Evolutionary conservation across 2,888 invertebrate species (phyloP), one percentile per base, ranked within the genome.

Genomic region (Macrosoma leucophasiata): DNA sequence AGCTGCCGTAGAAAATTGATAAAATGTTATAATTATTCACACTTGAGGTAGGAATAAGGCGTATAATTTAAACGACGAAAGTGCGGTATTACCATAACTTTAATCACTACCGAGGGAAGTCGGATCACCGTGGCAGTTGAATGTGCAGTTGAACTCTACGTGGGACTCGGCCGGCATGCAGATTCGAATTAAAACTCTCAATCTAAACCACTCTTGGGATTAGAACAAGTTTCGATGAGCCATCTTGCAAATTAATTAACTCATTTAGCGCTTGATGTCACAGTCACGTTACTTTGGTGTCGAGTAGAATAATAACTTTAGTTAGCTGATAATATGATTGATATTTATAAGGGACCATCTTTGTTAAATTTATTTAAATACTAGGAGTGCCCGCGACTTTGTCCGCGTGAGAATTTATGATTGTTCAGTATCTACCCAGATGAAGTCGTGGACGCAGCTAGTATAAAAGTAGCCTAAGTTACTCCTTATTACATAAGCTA

Each of bases 151-250:
- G 49, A 53, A 60, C 43, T 48, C 46, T 46, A 43, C 55, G 56
- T 52, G 56, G 52, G 55, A 53, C 60, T 53, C 58, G 46, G 55
- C 55, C 41, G 49, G 58, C 62, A 72, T 71, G 66, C 66, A 69
- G 69, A 73, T 70, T 68, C 56, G 60, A 67, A 73, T 72, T 73
- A 73, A 73, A 73, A 71, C 63, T 68, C 63, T 52, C 52, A 65
- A 68, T 69, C 63, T 62, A 63, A 73, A 70, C 57, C 54, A 56
- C 55, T 52, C 43, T 43, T 43, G 50, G 61, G 63, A 67, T 68
- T 65, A 65, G 61, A 55, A 54, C 52, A 62, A 69, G 59, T 68
- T 68, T 55, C 52, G 51, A 58, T 55, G 52, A 58, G 50, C 52
- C 55, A 55, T 57, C 55, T 56, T 41, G 46, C 43, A 57, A 60